Percentiles rank a stretch among this genome's conserved stretches.
Conservation (phyloP, 2,113 vertebrate genomes). For the Ophiodon elongatus region DNA sequence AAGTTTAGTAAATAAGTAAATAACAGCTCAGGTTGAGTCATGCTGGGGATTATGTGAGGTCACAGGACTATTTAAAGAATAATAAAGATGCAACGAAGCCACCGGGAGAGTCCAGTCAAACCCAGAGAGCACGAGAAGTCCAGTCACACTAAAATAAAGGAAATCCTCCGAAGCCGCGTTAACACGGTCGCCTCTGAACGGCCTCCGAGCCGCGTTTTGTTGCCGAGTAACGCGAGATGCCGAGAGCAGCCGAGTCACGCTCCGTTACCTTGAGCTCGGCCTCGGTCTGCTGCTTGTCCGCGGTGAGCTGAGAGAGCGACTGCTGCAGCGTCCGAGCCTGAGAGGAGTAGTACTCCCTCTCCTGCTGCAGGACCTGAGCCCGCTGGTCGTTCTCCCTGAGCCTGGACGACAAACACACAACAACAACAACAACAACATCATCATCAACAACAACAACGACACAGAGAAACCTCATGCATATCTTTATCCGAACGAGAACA, state of each 20-base stretch:
- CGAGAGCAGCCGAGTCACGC: constrained; percentile 8
- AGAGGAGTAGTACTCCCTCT: constrained; percentile 92
- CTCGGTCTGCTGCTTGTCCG: constrained; percentile 94
- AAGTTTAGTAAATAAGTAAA: not conserved
- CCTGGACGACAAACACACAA: constrained; percentile 75
- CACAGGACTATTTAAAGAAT: not conserved
- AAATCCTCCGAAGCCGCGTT: no score
- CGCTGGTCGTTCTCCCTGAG: constrained; percentile 91
- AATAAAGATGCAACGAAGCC: no score
- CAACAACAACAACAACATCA: not conserved
- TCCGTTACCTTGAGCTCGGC: constrained; percentile 92
- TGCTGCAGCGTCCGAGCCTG: constrained; percentile 92
- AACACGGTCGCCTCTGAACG: not conserved
- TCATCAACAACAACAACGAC: not conserved
- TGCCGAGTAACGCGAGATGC: not conserved
- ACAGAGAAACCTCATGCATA: not conserved
- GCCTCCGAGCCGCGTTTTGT: not conserved
- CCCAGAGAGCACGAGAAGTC: no score
- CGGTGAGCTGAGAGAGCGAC: constrained; percentile 92
- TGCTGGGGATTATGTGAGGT: not conserved
- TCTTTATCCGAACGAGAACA: not conserved
- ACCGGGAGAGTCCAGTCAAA: no score
- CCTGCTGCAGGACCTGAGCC: constrained; percentile 89
- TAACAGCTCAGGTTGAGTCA: not conserved
- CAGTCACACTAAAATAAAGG: not conserved